phyloP scores from a whole-genome alignment of 2,113 vertebrate genomes.

The Tamias sibiricus region DNA sequence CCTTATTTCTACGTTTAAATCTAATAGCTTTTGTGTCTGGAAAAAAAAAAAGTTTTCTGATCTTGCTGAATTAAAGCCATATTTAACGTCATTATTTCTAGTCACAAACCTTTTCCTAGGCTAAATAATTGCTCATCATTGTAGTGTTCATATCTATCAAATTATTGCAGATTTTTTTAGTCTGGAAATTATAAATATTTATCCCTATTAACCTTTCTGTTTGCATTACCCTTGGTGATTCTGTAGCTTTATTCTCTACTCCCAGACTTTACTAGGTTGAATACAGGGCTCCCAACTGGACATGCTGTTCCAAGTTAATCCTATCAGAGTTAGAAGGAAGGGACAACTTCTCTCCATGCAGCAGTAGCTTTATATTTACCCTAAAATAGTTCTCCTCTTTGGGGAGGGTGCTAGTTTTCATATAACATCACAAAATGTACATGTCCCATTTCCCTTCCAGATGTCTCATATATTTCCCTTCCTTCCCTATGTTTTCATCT shows the following conservation, averaged over 20 bases:
- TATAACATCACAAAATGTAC: background rate
- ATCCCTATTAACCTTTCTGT: constrained; percentile 50
- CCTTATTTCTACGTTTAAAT: background rate
- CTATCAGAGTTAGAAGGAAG: background rate
- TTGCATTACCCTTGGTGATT: constrained; percentile 5
- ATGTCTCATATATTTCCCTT: background rate
- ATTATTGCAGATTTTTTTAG: constrained; percentile 57
- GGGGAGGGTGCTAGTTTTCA: background rate
- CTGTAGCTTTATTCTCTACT: background rate
- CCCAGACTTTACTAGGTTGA: background rate
- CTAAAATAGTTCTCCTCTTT: background rate
- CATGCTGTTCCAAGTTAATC: background rate
- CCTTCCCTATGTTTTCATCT: constrained; percentile 53
- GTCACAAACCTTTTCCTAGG: background rate
- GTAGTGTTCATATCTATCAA: constrained; percentile 20
- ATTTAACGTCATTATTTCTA: constrained; percentile 49
- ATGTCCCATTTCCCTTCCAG: background rate
- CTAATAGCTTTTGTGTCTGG: background rate
- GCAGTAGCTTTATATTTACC: background rate
- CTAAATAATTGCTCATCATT: constrained; percentile 16
- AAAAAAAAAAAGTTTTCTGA: background rate
- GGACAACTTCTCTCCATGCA: background rate
- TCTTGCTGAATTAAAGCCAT: constrained; percentile 51
- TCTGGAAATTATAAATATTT: constrained; percentile 65
- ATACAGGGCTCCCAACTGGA: background rate